Evolutionary conservation across 2,888 invertebrate species (phyloP).

Genomic region (Lepidocyrtinus sp.): DNA sequence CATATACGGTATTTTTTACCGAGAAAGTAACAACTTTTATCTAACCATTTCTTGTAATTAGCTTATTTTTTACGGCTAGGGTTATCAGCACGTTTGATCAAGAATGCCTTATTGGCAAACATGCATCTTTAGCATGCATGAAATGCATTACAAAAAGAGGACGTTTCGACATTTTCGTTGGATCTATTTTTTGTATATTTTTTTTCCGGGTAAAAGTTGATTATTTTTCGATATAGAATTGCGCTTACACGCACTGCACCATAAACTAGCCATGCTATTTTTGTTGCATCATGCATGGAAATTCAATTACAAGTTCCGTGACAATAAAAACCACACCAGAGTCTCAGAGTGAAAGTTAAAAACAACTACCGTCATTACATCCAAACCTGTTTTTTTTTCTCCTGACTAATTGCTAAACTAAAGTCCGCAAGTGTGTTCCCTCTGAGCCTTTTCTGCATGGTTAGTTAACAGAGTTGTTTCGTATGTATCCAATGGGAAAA

Average conservation of each 20-base stretch:
- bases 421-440: background rate
- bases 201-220: background rate
- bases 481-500: slow-evolving; percentile 26
- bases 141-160: slow-evolving; percentile 41
- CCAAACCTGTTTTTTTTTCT: slow-evolving; percentile 11
- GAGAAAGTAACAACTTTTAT: background rate
- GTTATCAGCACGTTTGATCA: slow-evolving; percentile 17
- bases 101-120: background rate
- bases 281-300: slow-evolving; percentile 27
- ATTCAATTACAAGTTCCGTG: slow-evolving; percentile 48
- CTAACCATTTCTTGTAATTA: slow-evolving; percentile 15
- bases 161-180: background rate
- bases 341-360: slow-evolving; percentile 10
- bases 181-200: background rate
- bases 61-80: slow-evolving; percentile 16
- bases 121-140: slow-evolving; percentile 46
- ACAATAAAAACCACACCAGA: slow-evolving; percentile 41
- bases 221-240: background rate
- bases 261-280: background rate
- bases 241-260: background rate
- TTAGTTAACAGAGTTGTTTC: slow-evolving; percentile 8
- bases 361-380: background rate
- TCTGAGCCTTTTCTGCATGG: background rate
- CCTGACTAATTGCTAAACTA: slow-evolving; percentile 11
- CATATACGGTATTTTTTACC: too few species aligned